Evolutionary conservation across 30 jellyfish, hydroid and myxozoan genomes (phyloP).

Genomic region (Aurelia sp.): DNA sequence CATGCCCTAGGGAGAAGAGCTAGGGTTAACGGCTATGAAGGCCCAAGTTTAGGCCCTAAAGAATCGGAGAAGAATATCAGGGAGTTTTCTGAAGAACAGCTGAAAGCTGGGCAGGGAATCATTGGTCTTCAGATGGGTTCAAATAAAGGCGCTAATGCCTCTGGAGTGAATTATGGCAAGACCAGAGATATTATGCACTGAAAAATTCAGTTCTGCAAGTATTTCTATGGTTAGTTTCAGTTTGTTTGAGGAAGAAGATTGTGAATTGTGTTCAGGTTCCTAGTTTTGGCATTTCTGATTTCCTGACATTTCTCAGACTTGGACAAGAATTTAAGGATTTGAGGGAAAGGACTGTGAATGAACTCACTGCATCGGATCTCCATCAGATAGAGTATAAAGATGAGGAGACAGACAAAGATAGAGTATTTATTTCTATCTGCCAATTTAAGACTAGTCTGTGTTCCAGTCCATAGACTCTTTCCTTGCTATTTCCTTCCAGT

Average conservation of each 20-base stretch:
- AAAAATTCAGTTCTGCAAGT: background rate
- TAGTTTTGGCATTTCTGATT: too few relatives aligned
- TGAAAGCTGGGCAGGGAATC: slow-evolving; percentile 68
- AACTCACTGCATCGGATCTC: too few relatives aligned
- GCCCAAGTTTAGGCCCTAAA: slow-evolving; percentile 88
- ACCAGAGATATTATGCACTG: slow-evolving; percentile 58
- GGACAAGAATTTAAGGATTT: too few relatives aligned
- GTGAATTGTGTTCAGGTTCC: too few relatives aligned
- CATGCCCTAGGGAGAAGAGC: slow-evolving; percentile 97
- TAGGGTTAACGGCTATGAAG: slow-evolving; percentile 52
- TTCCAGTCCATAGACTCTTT: too few relatives aligned
- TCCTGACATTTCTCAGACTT: too few relatives aligned
- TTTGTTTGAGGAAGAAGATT: background rate
- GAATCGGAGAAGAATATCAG: slow-evolving; percentile 78
- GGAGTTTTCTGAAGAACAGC: slow-evolving; percentile 78
- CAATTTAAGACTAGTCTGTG: too few relatives aligned
- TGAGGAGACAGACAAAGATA: too few relatives aligned
- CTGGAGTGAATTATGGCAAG: slow-evolving; percentile 67
- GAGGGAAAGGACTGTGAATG: too few relatives aligned
- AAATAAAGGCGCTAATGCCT: slow-evolving; percentile 77
- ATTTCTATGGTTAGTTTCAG: background rate
- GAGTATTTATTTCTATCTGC: too few relatives aligned
- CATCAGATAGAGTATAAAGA: too few relatives aligned
- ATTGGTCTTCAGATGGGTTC: slow-evolving; percentile 93
- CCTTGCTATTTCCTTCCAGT: too few relatives aligned